Conservation (phyloP, 2,113 vertebrate species). For the Steatornis caripensis region DNA sequence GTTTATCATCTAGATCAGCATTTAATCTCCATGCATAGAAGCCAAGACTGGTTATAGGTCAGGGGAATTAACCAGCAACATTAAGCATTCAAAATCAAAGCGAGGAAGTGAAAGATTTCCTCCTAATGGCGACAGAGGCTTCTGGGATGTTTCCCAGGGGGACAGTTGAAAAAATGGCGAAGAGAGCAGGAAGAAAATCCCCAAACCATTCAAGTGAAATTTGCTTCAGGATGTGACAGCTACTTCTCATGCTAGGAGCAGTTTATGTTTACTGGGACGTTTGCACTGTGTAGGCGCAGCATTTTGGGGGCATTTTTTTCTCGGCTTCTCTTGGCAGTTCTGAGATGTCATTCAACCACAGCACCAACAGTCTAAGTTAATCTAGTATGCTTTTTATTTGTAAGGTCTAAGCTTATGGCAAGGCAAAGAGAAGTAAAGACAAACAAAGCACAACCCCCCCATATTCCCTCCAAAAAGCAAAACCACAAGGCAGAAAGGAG, state of each 20-base stretch:
- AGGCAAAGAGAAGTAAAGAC: not conserved
- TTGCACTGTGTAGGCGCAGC: not conserved
- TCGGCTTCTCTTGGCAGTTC: not conserved
- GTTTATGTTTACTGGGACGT: not conserved
- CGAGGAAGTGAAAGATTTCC: constrained; percentile 46
- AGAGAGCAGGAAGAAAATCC: not conserved
- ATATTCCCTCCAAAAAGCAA: not conserved
- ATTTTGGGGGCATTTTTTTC: not conserved
- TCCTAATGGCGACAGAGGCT: constrained; percentile 26
- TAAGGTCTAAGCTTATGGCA: not conserved
- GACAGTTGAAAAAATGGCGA: not conserved
- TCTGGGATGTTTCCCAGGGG: constrained; percentile 16
- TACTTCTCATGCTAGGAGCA: not conserved
- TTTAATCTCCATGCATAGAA: not conserved
- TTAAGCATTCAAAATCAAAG: constrained; percentile 38
- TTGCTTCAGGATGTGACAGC: not conserved
- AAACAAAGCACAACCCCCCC: not conserved
- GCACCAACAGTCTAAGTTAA: not conserved
- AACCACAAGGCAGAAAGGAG: not conserved
- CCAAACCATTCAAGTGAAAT: not conserved
- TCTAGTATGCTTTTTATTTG: not conserved
- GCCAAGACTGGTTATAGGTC: constrained; percentile 41
- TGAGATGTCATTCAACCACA: not conserved
- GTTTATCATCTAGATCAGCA: not conserved
- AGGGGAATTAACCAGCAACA: constrained; percentile 2